Evolutionary conservation across 2,113 vertebrate genomes (phyloP).

Genomic region (Theropithecus gelada): DNA sequence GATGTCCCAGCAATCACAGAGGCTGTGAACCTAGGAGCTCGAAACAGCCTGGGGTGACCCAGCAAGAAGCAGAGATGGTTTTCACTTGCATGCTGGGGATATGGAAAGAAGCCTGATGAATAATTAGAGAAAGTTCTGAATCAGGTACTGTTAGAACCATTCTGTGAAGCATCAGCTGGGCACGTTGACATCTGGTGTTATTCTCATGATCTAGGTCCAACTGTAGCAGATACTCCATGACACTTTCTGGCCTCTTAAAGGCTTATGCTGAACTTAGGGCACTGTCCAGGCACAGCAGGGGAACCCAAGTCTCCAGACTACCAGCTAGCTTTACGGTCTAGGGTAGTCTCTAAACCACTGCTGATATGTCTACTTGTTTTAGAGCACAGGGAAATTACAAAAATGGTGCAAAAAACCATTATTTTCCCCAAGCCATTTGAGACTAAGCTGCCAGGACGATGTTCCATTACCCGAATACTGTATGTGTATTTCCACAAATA

Average conservation of each 20-base stretch:
- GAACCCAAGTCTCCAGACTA: not conserved
- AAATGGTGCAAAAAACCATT: not conserved
- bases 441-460: not conserved
- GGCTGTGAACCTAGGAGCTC: not conserved
- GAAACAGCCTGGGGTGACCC: not conserved
- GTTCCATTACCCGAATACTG: too few relatives aligned
- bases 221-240: not conserved
- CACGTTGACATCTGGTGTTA: rapidly evolving
- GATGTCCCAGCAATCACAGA: rapidly evolving
- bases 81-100: not conserved
- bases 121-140: not conserved
- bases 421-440: not conserved
- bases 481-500: not conserved
- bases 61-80: not conserved
- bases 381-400: not conserved
- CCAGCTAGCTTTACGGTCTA: not conserved
- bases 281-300: not conserved
- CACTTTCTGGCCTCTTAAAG: not conserved
- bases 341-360: not conserved
- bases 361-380: not conserved
- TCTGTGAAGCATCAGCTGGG: not conserved
- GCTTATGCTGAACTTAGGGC: not conserved
- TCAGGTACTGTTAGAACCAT: not conserved
- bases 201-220: not conserved
- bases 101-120: rapidly evolving